phyloP scores from a whole-genome alignment of 1,140 invertebrate species.

The honey bee (Apis mellifera) region Amel_HAv3.1 CM009933.2:9894001-9894500 shows the following conservation, averaged over 20 bases:
- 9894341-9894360: constrained; percentile 30
- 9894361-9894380: not conserved
- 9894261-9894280: constrained; percentile 12
- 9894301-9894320: not conserved
- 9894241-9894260: not conserved
- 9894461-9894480: not conserved
- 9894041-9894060: constrained; percentile 32
- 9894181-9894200: not conserved
- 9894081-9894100: constrained; percentile 36
- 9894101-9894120: not conserved
- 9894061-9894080: constrained; percentile 43
- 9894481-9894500: not conserved
- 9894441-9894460: not conserved
- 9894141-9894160: constrained; percentile 16
- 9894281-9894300: not conserved
- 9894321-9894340: constrained; percentile 25
- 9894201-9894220: not conserved
- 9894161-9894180: constrained; percentile 31
- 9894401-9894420: not conserved
- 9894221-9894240: not conserved
- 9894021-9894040: constrained; percentile 25
- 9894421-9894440: not conserved
- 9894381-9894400: not conserved
- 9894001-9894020: constrained; percentile 42
- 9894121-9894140: not conserved